Base-by-base conservation (phyloP, 2,113 vertebrate genomes). In the Anser cygnoides region DNA sequence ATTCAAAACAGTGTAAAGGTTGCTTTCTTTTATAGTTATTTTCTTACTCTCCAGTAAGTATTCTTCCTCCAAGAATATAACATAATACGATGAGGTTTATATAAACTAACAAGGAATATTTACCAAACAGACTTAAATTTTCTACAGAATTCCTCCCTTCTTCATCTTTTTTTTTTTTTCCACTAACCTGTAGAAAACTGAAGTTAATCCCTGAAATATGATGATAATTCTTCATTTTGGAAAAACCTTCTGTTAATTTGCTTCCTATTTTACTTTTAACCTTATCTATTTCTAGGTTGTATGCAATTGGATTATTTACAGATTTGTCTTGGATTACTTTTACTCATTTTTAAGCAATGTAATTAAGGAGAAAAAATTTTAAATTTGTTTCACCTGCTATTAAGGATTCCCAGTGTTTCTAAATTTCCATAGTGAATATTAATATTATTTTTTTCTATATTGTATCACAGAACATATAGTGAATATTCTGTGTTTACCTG, bases 401-500 rank as follows among this genome's bases (percentile, higher is more conserved):
- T 20, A 37, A 78, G 4, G 1, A 11, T 52, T 65, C 6, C 1
- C 6, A 58, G 10, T 5, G 2, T 79, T 93, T 88, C 59, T 67
- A 25, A 82, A 79, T 82, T 76, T 7, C 3, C 8, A 39, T 7
- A 35, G 37, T 65, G 79, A 63, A 13, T 21, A 13, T 13, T 20
- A 21, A 5, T 49, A 49, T 46, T 20, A 20, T 4, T 41, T 33
- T 28, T 13, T 31, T 11, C 3, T 8, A 0, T 44, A 46, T 49
- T 61, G 6, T 62, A 12, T 39, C 33, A 29, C 4, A 58, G 14
- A 11, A 49, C 20, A 43, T 4, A 4, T 14, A 61, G 3, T 10
- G 62, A 23, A n/a, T 13, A 46, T 4, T 0, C 1, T 76, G 3
- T 49, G 1, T 54, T 88, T 87, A 44, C 0, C 2, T 78, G 23